A percentile compares a stretch with the other conserved stretches of the same genome.
phyloP scores from a whole-genome alignment of 2,113 vertebrate genomes.

The Vidua macroura region DNA sequence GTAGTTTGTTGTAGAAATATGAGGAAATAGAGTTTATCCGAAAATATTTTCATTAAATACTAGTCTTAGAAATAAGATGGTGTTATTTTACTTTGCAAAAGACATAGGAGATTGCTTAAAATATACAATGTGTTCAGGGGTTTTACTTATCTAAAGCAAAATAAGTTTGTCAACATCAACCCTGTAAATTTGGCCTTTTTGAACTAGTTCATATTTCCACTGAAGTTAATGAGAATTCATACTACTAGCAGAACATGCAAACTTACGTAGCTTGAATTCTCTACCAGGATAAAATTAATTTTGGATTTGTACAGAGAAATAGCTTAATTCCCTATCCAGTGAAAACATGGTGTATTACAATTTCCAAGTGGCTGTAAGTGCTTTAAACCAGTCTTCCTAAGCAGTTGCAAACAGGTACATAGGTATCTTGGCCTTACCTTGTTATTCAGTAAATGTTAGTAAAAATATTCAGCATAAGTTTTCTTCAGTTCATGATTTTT shows the following conservation, averaged over 20 bases:
- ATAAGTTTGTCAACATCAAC: neutral
- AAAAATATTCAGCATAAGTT: neutral
- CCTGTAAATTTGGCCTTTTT: neutral
- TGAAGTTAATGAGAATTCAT: neutral
- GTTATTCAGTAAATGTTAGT: neutral
- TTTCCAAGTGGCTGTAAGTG: neutral
- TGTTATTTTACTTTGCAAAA: neutral
- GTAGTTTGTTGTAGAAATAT: neutral
- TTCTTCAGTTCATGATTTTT: neutral
- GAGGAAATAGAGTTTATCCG: neutral
- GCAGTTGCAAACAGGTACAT: neutral
- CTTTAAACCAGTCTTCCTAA: neutral
- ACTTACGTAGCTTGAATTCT: neutral
- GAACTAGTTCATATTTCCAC: neutral
- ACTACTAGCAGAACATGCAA: neutral
- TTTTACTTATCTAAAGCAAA: neutral
- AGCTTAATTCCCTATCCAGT: neutral
- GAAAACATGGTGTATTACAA: neutral
- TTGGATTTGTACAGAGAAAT: neutral
- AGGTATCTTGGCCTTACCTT: neutral
- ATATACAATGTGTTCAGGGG: rapidly evolving
- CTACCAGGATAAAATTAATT: neutral
- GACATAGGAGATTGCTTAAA: neutral
- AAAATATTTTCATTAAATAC: neutral
- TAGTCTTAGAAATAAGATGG: neutral